Evolutionary conservation across 2,888 invertebrate species (phyloP), one percentile per base, ranked within the genome.

Genomic region (Matsumyia berberina): DNA sequence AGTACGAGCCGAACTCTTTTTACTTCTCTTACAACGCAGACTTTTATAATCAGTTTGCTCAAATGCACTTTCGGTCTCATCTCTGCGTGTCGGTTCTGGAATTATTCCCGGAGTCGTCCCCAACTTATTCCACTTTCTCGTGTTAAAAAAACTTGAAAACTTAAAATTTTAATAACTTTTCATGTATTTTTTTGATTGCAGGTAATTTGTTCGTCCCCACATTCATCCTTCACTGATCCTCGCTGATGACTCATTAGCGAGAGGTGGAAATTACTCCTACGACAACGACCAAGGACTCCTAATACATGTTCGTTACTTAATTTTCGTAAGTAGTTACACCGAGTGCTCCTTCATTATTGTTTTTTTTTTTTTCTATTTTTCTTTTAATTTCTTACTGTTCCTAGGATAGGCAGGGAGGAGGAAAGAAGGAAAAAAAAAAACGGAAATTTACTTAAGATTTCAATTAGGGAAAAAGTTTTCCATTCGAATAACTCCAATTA

Each of bases 391-490:
- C 24, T 24, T 24, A 24, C 24, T 24, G 24, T 24, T 44, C 11
- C 29, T 12, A 15, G 15, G 7, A 19, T 12, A 57, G 33, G 11
- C n/a, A n/a, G n/a, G n/a, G n/a, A n/a, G n/a, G n/a, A n/a, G n/a
- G 2, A 24, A 37, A 35, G 24, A 9, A 3, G 11, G 44, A 15
- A 5, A 33, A 44, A 17, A 57, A 24, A 67, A 53, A 31, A 24
- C 24, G 31, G 44, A 55, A 76, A 70, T 58, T 62, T 53, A 60
- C 73, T 74, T 46, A 79, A 64, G 39, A 74, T 85, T 85, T 85
- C 79, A 85, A 85, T 85, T 85, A 79, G 42, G 49, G 57, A 58
- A 79, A 85, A 85, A 83, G 64, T 85, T 73, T 83, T 64, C 73
- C 74, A 79, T 79, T 69, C 79, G 69, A 79, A 74, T 74, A 57